Percentiles rank a stretch among this genome's conserved stretches.
These are phyloP conservation scores for Podarcis raffonei DNA, from an alignment of 2,113 vertebrate species.

Conservation along the genomic window DNA sequence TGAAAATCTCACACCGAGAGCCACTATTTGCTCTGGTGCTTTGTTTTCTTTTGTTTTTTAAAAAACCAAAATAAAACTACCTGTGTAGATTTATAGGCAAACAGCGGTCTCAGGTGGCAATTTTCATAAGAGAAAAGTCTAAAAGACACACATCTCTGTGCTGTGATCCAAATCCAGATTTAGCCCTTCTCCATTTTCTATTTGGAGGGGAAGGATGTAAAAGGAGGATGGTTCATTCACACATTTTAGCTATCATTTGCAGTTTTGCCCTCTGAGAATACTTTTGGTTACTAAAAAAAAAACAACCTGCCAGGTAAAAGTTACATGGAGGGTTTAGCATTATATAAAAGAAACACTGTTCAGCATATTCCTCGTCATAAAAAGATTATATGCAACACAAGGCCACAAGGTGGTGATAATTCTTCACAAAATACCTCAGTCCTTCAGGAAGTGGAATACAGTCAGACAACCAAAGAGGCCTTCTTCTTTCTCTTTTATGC, in stretches of 20 bases:
- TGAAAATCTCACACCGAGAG: background rate
- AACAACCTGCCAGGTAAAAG: background rate
- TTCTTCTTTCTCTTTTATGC: rapidly evolving
- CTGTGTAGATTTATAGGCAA: background rate
- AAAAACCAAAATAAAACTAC: background rate
- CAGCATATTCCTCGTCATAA: background rate
- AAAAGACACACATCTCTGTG: background rate
- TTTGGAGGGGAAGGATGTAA: background rate
- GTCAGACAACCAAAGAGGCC: background rate
- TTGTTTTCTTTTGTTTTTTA: too few relatives aligned
- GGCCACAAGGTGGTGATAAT: conserved; percentile 20
- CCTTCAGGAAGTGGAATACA: background rate
- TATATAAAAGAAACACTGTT: background rate
- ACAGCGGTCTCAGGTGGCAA: background rate
- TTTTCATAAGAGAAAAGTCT: background rate
- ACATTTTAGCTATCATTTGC: background rate
- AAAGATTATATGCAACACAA: background rate
- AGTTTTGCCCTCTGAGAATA: background rate
- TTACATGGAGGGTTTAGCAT: background rate
- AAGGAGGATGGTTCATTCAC: background rate
- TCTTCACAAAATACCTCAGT: background rate
- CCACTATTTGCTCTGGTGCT: background rate
- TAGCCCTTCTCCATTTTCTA: background rate
- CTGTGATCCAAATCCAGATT: background rate
- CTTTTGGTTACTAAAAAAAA: background rate